These are phyloP conservation scores for Tanypteryx hageni DNA, from an alignment of 2,888 invertebrate species.

Conservation along the genomic window DNA sequence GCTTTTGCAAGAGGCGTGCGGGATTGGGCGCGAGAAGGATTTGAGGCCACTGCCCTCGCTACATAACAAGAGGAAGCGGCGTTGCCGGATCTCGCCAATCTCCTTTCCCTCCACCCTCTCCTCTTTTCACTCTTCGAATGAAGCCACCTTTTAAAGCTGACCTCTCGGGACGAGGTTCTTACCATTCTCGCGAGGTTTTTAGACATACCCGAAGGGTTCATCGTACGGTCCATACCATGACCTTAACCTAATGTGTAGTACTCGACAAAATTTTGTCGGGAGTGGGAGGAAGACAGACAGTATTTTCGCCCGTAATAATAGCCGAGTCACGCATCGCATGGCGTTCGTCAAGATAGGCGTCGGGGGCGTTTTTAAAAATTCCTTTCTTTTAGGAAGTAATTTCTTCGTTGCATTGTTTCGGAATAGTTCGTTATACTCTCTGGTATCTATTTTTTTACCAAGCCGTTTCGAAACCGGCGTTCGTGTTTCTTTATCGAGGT, in stretches of 20 bases:
- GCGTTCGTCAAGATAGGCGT: background rate
- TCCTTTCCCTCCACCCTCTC: conserved; percentile 41
- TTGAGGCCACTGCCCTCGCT: conserved; percentile 63
- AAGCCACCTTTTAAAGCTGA: conserved; percentile 62
- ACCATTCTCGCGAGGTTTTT: conserved; percentile 26
- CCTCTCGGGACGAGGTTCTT: conserved; percentile 37
- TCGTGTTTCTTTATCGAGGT: conserved; percentile 16
- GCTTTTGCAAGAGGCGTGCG: conserved; percentile 51
- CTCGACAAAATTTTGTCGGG: background rate
- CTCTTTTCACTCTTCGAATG: conserved; percentile 56
- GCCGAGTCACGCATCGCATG: conserved; percentile 19
- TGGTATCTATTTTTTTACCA: background rate
- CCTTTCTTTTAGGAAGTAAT: background rate
- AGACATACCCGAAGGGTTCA: conserved; percentile 51
- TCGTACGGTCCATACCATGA: conserved; percentile 37
- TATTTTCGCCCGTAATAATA: background rate
- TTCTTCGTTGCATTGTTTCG: background rate
- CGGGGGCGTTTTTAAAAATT: background rate
- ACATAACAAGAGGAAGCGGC: conserved; percentile 54
- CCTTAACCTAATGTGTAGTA: conserved; percentile 51
- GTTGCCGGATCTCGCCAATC: conserved; percentile 27
- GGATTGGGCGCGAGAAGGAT: background rate
- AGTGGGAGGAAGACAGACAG: background rate
- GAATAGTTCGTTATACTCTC: background rate
- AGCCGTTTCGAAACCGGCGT: conserved; percentile 12